Conservation (phyloP, 2,113 vertebrate genomes). For the Phrynosoma blainvillii region DNA sequence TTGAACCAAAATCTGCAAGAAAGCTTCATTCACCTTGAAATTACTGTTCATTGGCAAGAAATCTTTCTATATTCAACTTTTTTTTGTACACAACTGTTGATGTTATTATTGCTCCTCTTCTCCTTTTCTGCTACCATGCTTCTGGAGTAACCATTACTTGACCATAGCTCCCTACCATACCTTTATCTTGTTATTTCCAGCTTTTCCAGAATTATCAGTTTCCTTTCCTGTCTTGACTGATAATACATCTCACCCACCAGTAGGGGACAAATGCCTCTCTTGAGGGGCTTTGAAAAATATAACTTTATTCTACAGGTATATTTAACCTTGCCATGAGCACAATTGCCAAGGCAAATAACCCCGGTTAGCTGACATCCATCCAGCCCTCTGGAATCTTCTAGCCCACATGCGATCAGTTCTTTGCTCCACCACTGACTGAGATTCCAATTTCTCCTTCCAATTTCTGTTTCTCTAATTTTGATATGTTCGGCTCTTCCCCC, state of each 20-base stretch:
- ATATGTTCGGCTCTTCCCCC: background rate
- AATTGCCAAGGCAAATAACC: constrained; percentile 9
- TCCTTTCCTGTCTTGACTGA: background rate
- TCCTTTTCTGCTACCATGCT: background rate
- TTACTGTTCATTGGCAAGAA: background rate
- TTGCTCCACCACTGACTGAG: background rate
- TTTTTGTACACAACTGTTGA: background rate
- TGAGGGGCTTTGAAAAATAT: background rate
- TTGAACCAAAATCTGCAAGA: background rate
- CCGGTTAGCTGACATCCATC: background rate
- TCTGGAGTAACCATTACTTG: background rate
- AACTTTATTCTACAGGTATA: background rate
- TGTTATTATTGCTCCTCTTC: no score
- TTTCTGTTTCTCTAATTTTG: constrained; percentile 12
- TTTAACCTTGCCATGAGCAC: background rate
- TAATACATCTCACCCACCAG: background rate
- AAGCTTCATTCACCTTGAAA: background rate
- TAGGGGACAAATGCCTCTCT: background rate
- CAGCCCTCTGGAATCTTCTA: background rate
- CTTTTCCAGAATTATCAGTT: background rate
- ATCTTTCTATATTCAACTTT: background rate
- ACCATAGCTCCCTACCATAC: background rate
- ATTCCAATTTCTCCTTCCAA: background rate
- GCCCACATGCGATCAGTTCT: background rate
- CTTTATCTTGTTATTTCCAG: background rate